Percentiles rank a stretch among this genome's conserved stretches.
phyloP scores from a whole-genome alignment of 1,140 invertebrate genomes.

The Arctopsyche grandis region DNA sequence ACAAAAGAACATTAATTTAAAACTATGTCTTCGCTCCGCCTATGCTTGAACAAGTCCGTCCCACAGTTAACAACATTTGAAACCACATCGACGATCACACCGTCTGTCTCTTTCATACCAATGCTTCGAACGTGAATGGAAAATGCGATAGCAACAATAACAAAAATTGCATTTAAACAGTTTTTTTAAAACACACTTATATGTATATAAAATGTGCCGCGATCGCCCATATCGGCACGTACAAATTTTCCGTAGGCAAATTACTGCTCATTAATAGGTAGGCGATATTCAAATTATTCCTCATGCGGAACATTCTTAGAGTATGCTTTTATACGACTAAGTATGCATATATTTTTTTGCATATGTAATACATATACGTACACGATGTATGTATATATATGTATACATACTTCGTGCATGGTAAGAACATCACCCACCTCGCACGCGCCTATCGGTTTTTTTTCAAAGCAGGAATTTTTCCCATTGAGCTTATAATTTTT shows the following conservation, averaged over 20 bases:
- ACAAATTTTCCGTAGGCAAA: too few species aligned
- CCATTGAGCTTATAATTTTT: constrained; percentile 1
- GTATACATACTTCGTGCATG: too few species aligned
- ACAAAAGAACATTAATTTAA: neutral
- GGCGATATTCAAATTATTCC: too few species aligned
- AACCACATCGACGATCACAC: neutral
- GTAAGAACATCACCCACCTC: neutral
- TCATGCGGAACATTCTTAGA: neutral
- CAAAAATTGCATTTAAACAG: neutral
- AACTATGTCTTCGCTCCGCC: constrained; percentile 11
- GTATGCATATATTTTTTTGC: neutral
- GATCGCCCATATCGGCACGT: too few species aligned
- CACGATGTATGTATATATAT: neutral
- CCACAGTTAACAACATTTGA: constrained; percentile 3
- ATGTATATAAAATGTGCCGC: too few species aligned
- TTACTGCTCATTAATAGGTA: too few species aligned
- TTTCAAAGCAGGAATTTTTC: neutral
- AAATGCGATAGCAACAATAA: neutral
- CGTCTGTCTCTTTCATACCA: neutral
- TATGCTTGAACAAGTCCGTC: neutral
- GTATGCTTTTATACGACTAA: neutral
- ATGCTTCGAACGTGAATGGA: neutral
- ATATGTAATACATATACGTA: neutral
- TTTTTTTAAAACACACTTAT: neutral
- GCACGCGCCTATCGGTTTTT: neutral